A percentile compares a stretch with the other conserved stretches of the same genome.
These are phyloP conservation scores for Plusia festucae DNA, from an alignment of 2,888 invertebrate species.

Conservation along the genomic window DNA sequence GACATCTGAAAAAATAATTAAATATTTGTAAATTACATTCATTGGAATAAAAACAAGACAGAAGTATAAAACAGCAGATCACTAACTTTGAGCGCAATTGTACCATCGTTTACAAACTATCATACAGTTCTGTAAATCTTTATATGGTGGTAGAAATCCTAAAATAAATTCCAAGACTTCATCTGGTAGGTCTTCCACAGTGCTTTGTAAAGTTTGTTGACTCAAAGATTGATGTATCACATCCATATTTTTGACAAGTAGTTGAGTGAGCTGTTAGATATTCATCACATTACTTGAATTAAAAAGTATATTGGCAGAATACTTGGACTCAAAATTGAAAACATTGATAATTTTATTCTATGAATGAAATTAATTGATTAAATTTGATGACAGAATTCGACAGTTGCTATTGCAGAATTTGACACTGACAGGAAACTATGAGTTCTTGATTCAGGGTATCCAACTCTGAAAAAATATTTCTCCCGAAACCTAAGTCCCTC, in stretches of 20 bases:
- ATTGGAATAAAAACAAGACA: background rate
- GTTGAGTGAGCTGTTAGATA: slow-evolving; percentile 20
- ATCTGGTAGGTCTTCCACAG: slow-evolving; percentile 94
- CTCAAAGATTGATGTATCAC: slow-evolving; percentile 73
- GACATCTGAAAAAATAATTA: slow-evolving; percentile 90
- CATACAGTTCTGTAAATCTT: slow-evolving; percentile 96
- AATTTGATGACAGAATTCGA: slow-evolving; percentile 53
- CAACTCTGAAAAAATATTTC: too few species aligned
- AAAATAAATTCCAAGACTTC: slow-evolving; percentile 98
- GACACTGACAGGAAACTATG: slow-evolving; percentile 10
- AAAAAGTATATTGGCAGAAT: slow-evolving; percentile 35
- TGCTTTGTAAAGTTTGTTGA: slow-evolving; percentile 75
- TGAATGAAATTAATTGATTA: slow-evolving; percentile 43
- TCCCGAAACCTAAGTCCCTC: too few species aligned
- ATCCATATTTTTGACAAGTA: slow-evolving; percentile 73
- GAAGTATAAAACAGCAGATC: slow-evolving; percentile 3
- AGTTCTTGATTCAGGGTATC: too few species aligned
- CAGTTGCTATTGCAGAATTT: slow-evolving; percentile 22
- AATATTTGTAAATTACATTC: slow-evolving; percentile 9
- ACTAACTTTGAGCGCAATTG: slow-evolving; percentile 94
- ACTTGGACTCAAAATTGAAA: slow-evolving; percentile 46
- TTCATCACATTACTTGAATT: slow-evolving; percentile 54
- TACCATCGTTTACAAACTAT: slow-evolving; percentile 96
- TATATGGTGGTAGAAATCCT: slow-evolving; percentile 96
- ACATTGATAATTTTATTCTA: slow-evolving; percentile 53